phyloP scores from a whole-genome alignment of 2,888 invertebrate species.

The Lucinisca nassula region DNA sequence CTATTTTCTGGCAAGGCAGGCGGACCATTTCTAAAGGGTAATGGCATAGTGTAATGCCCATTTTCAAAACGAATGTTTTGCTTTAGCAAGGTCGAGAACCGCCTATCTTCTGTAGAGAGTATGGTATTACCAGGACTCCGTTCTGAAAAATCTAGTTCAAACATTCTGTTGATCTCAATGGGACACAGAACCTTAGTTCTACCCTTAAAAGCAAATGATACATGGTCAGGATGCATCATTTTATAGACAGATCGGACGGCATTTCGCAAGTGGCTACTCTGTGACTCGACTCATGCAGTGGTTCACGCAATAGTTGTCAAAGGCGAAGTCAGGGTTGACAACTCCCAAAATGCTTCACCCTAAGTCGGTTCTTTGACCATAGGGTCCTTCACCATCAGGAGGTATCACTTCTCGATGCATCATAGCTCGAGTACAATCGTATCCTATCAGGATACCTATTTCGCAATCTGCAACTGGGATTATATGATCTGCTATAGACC shows the following conservation, averaged over 20 bases:
- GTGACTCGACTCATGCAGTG: constrained; percentile 20
- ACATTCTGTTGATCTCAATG: neutral
- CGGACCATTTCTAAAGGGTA: constrained; percentile 38
- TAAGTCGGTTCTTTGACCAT: constrained; percentile 59
- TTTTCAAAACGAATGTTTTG: constrained; percentile 1
- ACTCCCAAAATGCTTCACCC: constrained; percentile 61
- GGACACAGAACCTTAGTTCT: neutral
- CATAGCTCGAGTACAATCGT: constrained; percentile 58
- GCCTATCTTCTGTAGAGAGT: constrained; percentile 8
- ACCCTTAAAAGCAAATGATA: constrained; percentile 10
- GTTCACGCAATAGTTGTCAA: neutral
- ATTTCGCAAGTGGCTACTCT: constrained; percentile 9
- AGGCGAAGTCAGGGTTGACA: neutral
- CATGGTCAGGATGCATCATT: neutral
- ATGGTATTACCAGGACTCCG: neutral
- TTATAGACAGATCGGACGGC: neutral
- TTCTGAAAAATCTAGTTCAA: constrained; percentile 28
- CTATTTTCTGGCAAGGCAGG: constrained; percentile 40
- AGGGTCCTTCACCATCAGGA: constrained; percentile 45
- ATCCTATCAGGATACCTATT: constrained; percentile 66
- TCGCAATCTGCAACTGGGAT: constrained; percentile 40
- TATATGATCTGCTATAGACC: constrained; percentile 34
- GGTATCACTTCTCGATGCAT: constrained; percentile 50
- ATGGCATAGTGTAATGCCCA: constrained; percentile 42
- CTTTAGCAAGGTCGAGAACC: constrained; percentile 11